A percentile compares a stretch with the other conserved stretches of the same genome.
Evolutionary conservation across 2,888 invertebrate genomes (phyloP).

Genomic region (Spilarctia lutea): DNA sequence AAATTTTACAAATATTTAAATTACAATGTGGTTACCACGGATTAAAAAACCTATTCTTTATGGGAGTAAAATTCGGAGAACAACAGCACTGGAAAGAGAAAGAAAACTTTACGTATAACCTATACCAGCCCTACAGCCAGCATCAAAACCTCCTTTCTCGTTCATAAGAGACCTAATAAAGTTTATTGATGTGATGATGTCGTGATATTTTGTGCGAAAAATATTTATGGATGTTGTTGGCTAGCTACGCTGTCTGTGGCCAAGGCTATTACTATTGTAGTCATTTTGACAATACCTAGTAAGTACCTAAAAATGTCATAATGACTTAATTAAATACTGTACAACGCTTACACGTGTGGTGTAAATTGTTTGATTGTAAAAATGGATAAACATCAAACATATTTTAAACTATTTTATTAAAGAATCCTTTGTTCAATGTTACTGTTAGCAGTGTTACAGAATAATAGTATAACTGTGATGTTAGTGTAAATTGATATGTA

Average conservation of each 20-base stretch:
- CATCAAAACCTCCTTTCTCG: no score
- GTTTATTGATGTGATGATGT: no score
- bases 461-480: background rate
- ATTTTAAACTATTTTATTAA: background rate
- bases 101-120: no score
- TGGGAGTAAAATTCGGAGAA: no score
- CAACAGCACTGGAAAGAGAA: no score
- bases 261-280: conserved; percentile 6
- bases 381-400: no score
- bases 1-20: no score
- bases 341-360: conserved; percentile 3
- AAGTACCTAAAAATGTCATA: background rate
- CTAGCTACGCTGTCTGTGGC: background rate
- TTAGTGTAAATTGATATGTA: no score
- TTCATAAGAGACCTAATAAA: no score
- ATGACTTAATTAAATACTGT: conserved; percentile 1
- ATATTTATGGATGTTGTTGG: background rate
- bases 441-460: background rate
- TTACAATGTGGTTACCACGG: no score
- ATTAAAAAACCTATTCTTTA: no score
- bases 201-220: background rate
- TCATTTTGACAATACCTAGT: background rate
- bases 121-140: no score
- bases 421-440: background rate
- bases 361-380: background rate